A percentile compares a stretch with the other conserved stretches of the same genome.
Evolutionary conservation across 2,797 vertebrate genomes (phyloP).

Genomic region (Diglossa cyanea): DNA sequence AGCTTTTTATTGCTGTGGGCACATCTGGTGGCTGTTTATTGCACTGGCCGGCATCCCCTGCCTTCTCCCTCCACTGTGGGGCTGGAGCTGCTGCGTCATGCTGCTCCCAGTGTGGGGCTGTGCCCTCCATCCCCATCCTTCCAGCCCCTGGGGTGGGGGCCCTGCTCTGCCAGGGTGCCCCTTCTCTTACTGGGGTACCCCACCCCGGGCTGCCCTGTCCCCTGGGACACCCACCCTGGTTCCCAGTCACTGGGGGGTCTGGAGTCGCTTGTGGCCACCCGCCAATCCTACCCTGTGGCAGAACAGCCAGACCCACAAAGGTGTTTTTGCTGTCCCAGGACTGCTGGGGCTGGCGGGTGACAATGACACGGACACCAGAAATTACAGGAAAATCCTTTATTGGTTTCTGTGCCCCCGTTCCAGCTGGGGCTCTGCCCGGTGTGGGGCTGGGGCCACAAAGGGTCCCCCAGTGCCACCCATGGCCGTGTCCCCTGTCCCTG

Average conservation of each 20-base stretch:
- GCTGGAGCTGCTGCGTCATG: not conserved
- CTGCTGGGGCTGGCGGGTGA: not conserved
- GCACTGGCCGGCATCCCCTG: fast-evolving
- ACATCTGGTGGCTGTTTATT: not conserved
- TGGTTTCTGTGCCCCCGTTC: not conserved
- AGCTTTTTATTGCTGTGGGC: not conserved
- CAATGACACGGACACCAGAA: not conserved
- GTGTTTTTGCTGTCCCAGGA: fast-evolving
- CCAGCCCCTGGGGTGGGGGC: not conserved
- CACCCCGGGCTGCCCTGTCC: not conserved
- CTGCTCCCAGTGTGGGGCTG: not conserved
- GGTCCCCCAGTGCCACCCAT: fast-evolving
- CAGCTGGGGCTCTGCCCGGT: fast-evolving
- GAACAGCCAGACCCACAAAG: fast-evolving
- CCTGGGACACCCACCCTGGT: too few relatives aligned
- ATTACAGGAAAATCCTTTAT: constrained; percentile 35
- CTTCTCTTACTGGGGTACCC: not conserved
- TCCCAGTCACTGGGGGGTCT: not conserved
- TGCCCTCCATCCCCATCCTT: fast-evolving
- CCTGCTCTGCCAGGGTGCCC: not conserved
- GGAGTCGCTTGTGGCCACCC: not conserved
- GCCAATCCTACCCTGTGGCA: fast-evolving
- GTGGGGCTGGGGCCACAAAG: not conserved
- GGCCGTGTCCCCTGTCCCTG: not conserved
- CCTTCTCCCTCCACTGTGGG: fast-evolving